Evolutionary conservation across 1,140 invertebrate genomes (phyloP), one percentile per base, ranked within the genome.

Genomic region (Drosophila mauritiana): DNA sequence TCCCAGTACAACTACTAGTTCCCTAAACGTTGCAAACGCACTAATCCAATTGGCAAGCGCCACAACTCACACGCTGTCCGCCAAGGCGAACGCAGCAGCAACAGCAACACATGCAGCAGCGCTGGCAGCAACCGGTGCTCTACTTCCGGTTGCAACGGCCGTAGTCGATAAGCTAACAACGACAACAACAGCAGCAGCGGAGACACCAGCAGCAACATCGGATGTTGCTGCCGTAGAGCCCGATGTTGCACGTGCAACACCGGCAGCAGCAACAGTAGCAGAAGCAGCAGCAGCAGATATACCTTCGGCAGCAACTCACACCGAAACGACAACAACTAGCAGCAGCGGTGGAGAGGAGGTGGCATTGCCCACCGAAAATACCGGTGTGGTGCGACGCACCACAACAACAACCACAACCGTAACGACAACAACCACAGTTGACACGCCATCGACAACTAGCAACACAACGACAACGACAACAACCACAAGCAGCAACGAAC

Each of bases 31-130:
- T 73, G 83, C 80, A 85, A 90, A 86, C 57, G 84, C 84, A 88
- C 90, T 91, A 91, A 91, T 90, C 68, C 90, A 91, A 82, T 90
- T 91, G 86, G 90, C 90, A 67, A 82, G 86, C 80, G 86, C 86
- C 86, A 90, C 90, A 89, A 90, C 90, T 85, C 77, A 86, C 62
- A 90, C 80, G 53, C 73, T 91, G 73, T 62, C 79, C 51, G 78
- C 74, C 55, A 84, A 78, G 55, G 86, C 90, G 34, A 85, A 77
- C 79, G 80, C 90, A 61, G 75, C 89, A 69, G 69, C 89, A 67
- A 48, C 72, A 77, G 88, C 86, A 58, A 79, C 83, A 57, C 74
- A 82, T 57, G 54, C 88, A 67, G 85, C 82, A 81, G 80, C 83
- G 53, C 45, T 80, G 73, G 88, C 72, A 39, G 83, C 88, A 56